Conservation (phyloP, 1,140 invertebrate genomes). For the Trichogramma pretiosum region DNA sequence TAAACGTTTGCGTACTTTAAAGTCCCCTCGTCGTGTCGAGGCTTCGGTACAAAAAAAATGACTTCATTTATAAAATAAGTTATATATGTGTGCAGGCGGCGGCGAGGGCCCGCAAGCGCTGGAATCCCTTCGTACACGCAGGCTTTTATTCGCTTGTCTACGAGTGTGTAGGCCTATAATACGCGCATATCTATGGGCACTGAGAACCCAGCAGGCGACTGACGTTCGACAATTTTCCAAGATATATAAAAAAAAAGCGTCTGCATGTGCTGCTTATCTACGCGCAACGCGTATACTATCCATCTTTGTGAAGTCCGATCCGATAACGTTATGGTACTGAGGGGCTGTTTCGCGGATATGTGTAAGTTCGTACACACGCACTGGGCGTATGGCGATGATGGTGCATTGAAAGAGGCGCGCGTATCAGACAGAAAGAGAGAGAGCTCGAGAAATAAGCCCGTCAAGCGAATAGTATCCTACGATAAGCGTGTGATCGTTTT, state of each 20-base stretch:
- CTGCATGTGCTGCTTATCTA: constrained; percentile 11
- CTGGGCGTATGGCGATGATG: background rate
- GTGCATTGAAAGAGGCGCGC: no score
- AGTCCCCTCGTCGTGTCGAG: no score
- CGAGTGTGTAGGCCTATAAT: no score
- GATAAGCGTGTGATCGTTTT: no score
- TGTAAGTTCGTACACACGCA: background rate
- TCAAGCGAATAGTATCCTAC: no score
- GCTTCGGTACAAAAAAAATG: no score
- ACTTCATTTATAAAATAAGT: constrained; percentile 17
- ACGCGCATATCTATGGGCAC: no score
- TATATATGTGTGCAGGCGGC: background rate
- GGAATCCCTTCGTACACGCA: background rate
- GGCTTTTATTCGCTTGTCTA: constrained; percentile 6
- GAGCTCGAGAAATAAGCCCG: background rate
- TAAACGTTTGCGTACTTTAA: no score
- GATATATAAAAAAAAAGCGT: background rate
- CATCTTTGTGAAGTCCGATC: constrained; percentile 9
- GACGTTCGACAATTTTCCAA: constrained; percentile 14
- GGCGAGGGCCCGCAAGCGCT: background rate
- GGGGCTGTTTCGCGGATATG: background rate
- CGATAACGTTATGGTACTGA: constrained; percentile 5
- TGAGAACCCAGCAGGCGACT: no score
- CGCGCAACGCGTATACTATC: background rate
- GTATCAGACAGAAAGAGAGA: no score